Conservation (phyloP, 2,888 invertebrate species). For the Torymus auratus region DNA sequence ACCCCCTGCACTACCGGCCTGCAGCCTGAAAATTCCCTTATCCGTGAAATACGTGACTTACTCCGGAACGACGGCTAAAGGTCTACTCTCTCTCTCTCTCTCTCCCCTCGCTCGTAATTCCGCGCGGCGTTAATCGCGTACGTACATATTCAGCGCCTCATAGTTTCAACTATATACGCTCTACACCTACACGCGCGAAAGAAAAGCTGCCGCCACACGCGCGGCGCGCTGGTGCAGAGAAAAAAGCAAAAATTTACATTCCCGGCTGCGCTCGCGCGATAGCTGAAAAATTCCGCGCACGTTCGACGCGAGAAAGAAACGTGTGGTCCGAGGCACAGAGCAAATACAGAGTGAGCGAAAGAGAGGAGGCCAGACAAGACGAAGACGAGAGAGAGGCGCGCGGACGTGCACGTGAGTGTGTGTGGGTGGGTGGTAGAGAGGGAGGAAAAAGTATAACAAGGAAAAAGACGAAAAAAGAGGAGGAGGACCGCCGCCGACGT, state of each 20-base stretch:
- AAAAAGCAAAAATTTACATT: slow-evolving; percentile 47
- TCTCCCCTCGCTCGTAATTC: neutral
- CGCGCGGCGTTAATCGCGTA: slow-evolving; percentile 25
- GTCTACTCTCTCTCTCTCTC: no score
- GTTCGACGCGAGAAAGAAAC: slow-evolving; percentile 56
- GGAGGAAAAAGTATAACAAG: slow-evolving; percentile 33
- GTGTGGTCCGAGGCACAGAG: slow-evolving; percentile 57
- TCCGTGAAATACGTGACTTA: slow-evolving; percentile 32
- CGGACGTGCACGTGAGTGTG: neutral
- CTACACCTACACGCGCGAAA: neutral
- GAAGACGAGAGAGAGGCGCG: neutral
- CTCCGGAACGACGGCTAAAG: neutral
- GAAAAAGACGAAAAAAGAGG: slow-evolving; percentile 22
- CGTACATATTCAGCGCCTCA: slow-evolving; percentile 23
- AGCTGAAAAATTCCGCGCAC: slow-evolving; percentile 62
- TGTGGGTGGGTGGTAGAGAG: neutral
- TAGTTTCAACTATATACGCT: slow-evolving; percentile 4
- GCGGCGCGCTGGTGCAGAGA: neutral
- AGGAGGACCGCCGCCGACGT: neutral
- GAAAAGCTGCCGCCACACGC: neutral
- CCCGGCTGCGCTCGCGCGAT: slow-evolving; percentile 7
- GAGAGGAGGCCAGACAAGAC: slow-evolving; percentile 1
- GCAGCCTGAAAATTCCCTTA: neutral
- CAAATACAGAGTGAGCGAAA: slow-evolving; percentile 51
- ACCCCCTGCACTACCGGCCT: no score